Evolutionary conservation across 30 jellyfish, hydroid and myxozoan genomes (phyloP), one percentile per base, ranked within the genome.

Genomic region (Aurelia coerulea): DNA sequence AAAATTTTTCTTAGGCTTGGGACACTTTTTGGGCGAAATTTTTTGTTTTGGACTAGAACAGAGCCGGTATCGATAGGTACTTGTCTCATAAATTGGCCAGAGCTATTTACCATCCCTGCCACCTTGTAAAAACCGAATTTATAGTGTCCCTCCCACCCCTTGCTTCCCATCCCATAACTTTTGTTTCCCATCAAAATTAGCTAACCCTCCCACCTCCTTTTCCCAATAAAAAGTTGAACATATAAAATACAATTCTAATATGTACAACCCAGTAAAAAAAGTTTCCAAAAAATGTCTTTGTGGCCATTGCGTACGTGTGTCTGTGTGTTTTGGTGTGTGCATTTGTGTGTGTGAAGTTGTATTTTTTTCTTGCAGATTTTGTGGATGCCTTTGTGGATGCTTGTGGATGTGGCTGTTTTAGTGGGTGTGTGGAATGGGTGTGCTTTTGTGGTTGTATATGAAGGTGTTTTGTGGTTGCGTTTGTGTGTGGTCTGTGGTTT

Each of bases 41-140:
- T 56, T 5, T 74, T 74, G 85, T 56, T 74, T 56, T 74, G 70
- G 85, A 56, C 17, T 74, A 8, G 71, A 49, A n/a, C 52, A 52
- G 72, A 46, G 85, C 11, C 68, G 9, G 42, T 74, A 74, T 4
- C 72, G 41, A 54, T 50, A 74, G 85, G 3, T 50, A 46, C 85
- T 74, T 50, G 73, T 56, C 85, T 52, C 37, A 56, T 12, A 49
- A 54, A 42, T 74, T 52, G 70, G 85, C 85, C 72, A 50, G 72
- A 49, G 72, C 51, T 74, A 74, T 37, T 74, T 74, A 0, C 85
- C 14, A 74, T 51, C 85, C 85, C 72, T 74, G 85, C 85, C 85
- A 5, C 52, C 29, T 50, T 74, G 74, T 23, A 51, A 49, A 32
- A 19, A 74, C 0, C 52, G 16, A 33, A 54, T 19, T 15, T 74